phyloP scores from a whole-genome alignment of 2,797 vertebrate species.

The Aeoliscus strigatus region DNA sequence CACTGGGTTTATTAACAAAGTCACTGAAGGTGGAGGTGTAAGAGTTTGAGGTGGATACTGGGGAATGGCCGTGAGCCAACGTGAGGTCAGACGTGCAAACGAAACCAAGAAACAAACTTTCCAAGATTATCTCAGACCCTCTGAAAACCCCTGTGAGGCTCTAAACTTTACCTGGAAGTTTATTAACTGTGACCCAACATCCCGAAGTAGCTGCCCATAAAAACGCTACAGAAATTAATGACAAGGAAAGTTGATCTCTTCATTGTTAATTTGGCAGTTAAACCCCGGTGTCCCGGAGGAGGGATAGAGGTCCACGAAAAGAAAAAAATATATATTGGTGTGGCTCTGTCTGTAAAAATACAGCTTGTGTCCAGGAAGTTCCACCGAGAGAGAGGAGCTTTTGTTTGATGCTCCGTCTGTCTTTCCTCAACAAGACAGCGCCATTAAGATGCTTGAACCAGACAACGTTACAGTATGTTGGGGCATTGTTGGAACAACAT shows the following conservation, averaged over 20 bases:
- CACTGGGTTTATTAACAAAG: no score
- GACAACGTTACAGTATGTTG: no score
- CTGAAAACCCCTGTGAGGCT: no score
- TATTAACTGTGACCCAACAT: constrained; percentile 50
- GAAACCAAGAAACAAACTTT: no score
- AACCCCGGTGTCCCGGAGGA: constrained; percentile 34
- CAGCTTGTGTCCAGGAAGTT: constrained; percentile 43
- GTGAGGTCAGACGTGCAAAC: no score
- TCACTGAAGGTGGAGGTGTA: no score
- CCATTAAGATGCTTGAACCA: constrained; percentile 45
- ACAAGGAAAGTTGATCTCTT: constrained; percentile 57
- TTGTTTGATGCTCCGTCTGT: constrained; percentile 39
- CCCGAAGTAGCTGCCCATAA: constrained; percentile 45
- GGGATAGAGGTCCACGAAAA: constrained; percentile 27
- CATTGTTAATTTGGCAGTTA: constrained; percentile 58
- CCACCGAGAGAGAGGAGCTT: constrained; percentile 12
- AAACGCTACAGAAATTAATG: constrained; percentile 60
- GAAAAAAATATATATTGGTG: no score
- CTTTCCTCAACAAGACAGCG: constrained; percentile 44
- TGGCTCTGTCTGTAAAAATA: constrained; percentile 38
- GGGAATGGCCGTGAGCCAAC: no score
- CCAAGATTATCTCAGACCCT: no score
- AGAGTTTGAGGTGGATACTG: no score
- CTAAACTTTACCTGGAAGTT: constrained; percentile 43
- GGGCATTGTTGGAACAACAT: no score